phyloP scores from a whole-genome alignment of 2,888 invertebrate genomes.

The Drosophila subquinaria region DNA sequence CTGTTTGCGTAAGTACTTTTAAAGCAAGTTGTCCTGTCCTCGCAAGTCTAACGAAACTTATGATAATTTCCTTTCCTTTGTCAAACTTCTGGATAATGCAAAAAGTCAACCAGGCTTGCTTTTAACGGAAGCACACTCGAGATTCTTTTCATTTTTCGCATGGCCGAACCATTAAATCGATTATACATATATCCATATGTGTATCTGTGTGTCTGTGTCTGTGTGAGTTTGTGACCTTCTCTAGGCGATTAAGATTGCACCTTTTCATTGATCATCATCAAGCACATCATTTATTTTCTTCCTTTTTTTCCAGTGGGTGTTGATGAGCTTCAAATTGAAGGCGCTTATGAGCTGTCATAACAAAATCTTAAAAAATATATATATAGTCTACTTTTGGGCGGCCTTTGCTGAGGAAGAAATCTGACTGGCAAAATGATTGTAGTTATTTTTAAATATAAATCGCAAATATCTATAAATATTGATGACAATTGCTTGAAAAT shows the following conservation, averaged over 20 bases:
- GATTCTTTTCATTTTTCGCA: constrained; percentile 53
- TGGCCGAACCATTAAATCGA: constrained; percentile 57
- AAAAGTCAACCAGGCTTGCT: constrained; percentile 40
- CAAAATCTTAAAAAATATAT: neutral
- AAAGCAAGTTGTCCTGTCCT: constrained; percentile 39
- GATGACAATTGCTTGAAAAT: too few relatives aligned
- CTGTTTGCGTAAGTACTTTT: constrained; percentile 57
- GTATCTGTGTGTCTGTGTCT: neutral
- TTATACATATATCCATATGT: neutral
- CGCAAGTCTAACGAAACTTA: constrained; percentile 52
- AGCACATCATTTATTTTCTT: constrained; percentile 1
- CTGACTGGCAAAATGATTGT: neutral
- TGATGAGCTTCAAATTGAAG: constrained; percentile 5
- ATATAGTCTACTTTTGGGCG: neutral
- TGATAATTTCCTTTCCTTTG: constrained; percentile 71
- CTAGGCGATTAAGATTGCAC: constrained; percentile 47
- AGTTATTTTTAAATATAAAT: neutral
- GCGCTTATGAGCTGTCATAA: neutral
- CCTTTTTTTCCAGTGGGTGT: neutral
- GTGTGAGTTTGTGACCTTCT: constrained; percentile 14
- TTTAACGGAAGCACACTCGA: constrained; percentile 46
- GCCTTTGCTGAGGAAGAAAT: too few relatives aligned
- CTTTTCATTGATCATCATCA: constrained; percentile 17
- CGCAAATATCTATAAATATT: too few relatives aligned
- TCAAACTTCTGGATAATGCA: constrained; percentile 63